Base-by-base conservation (phyloP, 2,797 vertebrate genomes). In the Apogon talboti region DNA sequence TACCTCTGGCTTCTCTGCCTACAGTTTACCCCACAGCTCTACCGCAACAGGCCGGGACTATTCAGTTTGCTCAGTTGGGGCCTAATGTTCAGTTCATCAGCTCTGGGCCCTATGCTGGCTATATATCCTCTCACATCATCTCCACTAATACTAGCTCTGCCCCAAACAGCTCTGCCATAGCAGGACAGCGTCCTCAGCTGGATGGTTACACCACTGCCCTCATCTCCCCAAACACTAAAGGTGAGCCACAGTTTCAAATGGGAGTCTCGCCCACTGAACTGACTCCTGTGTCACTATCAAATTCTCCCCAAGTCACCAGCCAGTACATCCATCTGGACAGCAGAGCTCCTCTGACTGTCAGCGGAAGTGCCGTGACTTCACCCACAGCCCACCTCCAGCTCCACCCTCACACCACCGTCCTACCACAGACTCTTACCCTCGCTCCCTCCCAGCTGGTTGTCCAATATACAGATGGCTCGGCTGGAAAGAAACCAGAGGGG, bases 61-160 rank as follows among this genome's bases (percentile, higher is more conserved):
- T 98, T 89, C 97, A 98, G 92, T 96, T 97, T 21, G 93, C 96
- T 0, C 97, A 97, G 86, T 90, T 99, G 64, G 96, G 95, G 21
- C 96, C 95, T 76, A 96, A 96, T 49, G 95, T 99, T 82, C 98
- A 99, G 93, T 98, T 99, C 28, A 97, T 99, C 3, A 96, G 96
- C 85, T 95, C 95, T 15, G 96, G 96, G 61, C 95, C 96, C 38
- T 99, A 99, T 19, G 91, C 96, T 3, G 96, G 97, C 72, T 98
- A 98, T 92, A 96, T 98, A 90, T 96, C 97, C 67, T 98, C 98
- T 0, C 98, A 98, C 90, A 94, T 99, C 82, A 95, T 99, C 84
- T 95, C 97, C 59, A 91, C 97, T 0, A 94, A 90, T 74, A 93
- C 95, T 64, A 91, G 94, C 2, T 91, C 95, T 0, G 89, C 92